phyloP scores from a whole-genome alignment of 2,888 invertebrate species.

The Drosophila melanocephala region DNA sequence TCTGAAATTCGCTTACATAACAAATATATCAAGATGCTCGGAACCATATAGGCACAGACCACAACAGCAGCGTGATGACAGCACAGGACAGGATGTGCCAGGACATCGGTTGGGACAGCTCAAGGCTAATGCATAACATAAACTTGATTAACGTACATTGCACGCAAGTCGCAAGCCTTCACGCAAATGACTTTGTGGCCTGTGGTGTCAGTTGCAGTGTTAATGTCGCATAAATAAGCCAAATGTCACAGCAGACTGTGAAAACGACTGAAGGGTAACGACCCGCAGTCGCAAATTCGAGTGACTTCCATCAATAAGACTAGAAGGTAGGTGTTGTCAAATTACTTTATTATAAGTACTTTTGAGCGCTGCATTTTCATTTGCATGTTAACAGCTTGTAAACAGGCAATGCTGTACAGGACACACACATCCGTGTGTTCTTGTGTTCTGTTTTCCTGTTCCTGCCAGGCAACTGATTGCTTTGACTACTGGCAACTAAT shows the following conservation, averaged over 20 bases:
- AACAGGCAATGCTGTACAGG: slow-evolving; percentile 41
- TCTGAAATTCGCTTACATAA: slow-evolving; percentile 57
- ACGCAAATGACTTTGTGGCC: slow-evolving; percentile 1
- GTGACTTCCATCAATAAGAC: slow-evolving; percentile 40
- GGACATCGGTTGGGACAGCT: slow-evolving; percentile 14
- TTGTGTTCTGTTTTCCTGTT: slow-evolving; percentile 10
- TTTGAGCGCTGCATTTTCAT: slow-evolving; percentile 53
- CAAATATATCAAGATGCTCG: slow-evolving; percentile 25
- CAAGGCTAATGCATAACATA: slow-evolving; percentile 60
- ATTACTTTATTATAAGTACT: slow-evolving; percentile 48
- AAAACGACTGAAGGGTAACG: neutral
- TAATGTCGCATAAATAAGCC: slow-evolving; percentile 63
- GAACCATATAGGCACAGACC: neutral
- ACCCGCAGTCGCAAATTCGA: slow-evolving; percentile 7
- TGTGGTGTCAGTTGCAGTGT: slow-evolving; percentile 49
- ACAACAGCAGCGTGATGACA: slow-evolving; percentile 55
- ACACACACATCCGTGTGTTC: slow-evolving; percentile 12
- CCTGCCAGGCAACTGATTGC: slow-evolving; percentile 61
- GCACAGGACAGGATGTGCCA: neutral
- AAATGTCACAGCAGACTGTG: slow-evolving; percentile 6
- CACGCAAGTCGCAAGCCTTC: slow-evolving; percentile 5
- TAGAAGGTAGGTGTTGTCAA: slow-evolving; percentile 33
- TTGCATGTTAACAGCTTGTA: slow-evolving; percentile 75
- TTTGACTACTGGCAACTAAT: slow-evolving; percentile 73
- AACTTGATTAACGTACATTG: slow-evolving; percentile 63